phyloP scores from a whole-genome alignment of 2,113 vertebrate species.

The Gopherus flavomarginatus region DNA sequence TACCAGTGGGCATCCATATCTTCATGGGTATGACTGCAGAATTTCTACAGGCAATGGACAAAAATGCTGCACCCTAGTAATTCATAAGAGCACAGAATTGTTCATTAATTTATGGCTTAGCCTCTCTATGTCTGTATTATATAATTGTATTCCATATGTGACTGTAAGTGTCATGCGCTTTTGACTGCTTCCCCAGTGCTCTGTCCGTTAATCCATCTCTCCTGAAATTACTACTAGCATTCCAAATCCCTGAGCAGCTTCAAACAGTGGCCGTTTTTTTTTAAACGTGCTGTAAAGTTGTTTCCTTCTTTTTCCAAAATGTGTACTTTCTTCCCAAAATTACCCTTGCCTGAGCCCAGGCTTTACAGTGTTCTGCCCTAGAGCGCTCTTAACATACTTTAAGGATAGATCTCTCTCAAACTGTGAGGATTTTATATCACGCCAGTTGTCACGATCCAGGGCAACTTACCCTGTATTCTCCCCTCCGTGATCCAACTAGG shows the following conservation, averaged over 20 bases:
- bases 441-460: not conserved
- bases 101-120: not conserved
- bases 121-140: not conserved
- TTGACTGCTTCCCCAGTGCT: not conserved
- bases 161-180: not conserved
- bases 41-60: not conserved
- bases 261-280: not conserved
- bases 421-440: not conserved
- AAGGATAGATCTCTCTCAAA: not conserved
- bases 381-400: not conserved
- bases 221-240: not conserved
- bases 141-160: not conserved
- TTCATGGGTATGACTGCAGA: no score
- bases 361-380: not conserved
- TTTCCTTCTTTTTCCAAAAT: constrained; percentile 21
- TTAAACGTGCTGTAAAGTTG: not conserved
- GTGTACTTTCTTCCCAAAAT: not conserved
- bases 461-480: no score
- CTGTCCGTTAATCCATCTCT: not conserved
- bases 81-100: not conserved
- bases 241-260: not conserved
- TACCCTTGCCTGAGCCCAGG: not conserved
- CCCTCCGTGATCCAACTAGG: no score
- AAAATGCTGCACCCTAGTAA: not conserved
- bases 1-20: not conserved